A percentile compares a stretch with the other conserved stretches of the same genome.
phyloP scores from a whole-genome alignment of 2,797 vertebrate genomes.

The Telmatherina bonti region DNA sequence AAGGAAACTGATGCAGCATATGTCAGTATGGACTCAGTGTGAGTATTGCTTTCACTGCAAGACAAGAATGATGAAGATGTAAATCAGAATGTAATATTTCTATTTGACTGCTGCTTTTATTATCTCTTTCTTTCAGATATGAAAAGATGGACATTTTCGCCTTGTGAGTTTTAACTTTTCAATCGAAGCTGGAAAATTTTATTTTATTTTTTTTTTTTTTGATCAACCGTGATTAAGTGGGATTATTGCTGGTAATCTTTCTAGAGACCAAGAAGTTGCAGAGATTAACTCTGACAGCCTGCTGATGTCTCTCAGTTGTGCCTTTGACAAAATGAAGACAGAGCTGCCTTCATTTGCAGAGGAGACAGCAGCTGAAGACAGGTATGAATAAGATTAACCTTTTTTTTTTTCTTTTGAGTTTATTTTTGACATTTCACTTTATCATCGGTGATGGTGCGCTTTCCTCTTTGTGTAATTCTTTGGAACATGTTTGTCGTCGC shows the following conservation, averaged over 20 bases:
- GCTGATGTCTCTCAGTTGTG: conserved; percentile 39
- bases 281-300: conserved; percentile 25
- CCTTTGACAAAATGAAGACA: conserved; percentile 62
- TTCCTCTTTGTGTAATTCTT: conserved; percentile 1
- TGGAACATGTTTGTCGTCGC: conserved; percentile 28
- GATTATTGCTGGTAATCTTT: background rate
- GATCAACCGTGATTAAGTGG: background rate
- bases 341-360: conserved; percentile 24
- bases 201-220: background rate
- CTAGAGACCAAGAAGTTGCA: conserved; percentile 43
- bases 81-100: background rate
- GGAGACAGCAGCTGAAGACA: conserved; percentile 25
- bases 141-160: conserved; percentile 40
- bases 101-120: background rate
- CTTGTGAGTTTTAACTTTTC: conserved; percentile 42
- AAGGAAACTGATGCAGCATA: background rate
- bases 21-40: conserved; percentile 58
- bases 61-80: background rate
- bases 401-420: background rate
- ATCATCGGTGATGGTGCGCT: conserved; percentile 2
- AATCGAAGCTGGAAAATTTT: background rate
- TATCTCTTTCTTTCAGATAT: conserved; percentile 48
- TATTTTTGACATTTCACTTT: conserved; percentile 34
- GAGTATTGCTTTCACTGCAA: conserved; percentile 41
- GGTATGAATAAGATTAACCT: conserved; percentile 37